Percentiles rank a stretch among this genome's conserved stretches.
phyloP scores from a whole-genome alignment of 2,888 invertebrate genomes.

The Acronicta alni region DNA sequence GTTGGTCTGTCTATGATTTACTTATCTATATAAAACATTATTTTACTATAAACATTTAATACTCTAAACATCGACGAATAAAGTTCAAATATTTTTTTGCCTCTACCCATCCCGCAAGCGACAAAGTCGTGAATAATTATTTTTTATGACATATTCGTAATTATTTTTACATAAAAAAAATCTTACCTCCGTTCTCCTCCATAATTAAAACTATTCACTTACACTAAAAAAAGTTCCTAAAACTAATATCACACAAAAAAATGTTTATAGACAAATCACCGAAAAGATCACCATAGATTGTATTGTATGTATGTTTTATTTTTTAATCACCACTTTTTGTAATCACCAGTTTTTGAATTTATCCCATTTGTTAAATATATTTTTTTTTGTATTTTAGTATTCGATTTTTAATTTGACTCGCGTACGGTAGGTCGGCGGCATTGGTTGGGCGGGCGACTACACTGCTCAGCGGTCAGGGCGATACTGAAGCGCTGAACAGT shows the following conservation, averaged over 20 bases:
- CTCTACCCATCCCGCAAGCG: too few relatives aligned
- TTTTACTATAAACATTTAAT: too few relatives aligned
- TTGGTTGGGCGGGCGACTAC: constrained; percentile 62
- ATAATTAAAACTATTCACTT: constrained; percentile 66
- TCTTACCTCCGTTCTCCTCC: constrained; percentile 83
- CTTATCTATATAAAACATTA: too few relatives aligned
- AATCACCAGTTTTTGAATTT: constrained; percentile 58
- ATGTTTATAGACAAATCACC: constrained; percentile 54
- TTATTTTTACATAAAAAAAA: constrained; percentile 7
- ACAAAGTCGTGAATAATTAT: too few relatives aligned
- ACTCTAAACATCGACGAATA: too few relatives aligned
- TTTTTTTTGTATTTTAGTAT: constrained; percentile 35
- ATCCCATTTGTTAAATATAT: constrained; percentile 76
- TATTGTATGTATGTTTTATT: constrained; percentile 30
- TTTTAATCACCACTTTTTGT: constrained; percentile 38
- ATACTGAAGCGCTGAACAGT: constrained; percentile 31
- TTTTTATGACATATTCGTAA: too few relatives aligned
- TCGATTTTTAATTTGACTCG: constrained; percentile 81
- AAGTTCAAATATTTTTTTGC: too few relatives aligned
- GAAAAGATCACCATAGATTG: constrained; percentile 36
- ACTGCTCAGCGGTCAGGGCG: constrained; percentile 41
- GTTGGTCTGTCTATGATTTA: too few relatives aligned
- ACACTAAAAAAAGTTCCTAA: constrained; percentile 70
- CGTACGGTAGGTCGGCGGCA: constrained; percentile 77
- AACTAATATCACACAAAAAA: constrained; percentile 83